A percentile compares a stretch with the other conserved stretches of the same genome.
Evolutionary conservation across 2,888 invertebrate species (phyloP).

Genomic region (Ommatoiulus sabulosus): DNA sequence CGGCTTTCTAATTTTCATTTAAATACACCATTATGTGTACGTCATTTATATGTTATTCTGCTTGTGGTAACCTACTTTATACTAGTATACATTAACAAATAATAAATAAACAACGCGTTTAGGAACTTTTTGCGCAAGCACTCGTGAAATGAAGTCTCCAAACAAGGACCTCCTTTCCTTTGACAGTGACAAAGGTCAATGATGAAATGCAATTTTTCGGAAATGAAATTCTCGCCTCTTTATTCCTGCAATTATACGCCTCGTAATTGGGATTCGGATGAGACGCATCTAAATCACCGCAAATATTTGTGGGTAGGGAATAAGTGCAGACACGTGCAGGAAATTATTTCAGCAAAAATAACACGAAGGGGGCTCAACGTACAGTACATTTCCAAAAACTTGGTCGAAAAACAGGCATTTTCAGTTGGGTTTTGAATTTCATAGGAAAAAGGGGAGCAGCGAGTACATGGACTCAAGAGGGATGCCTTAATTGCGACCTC

Average conservation of each 20-base stretch:
- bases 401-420: conserved; percentile 4
- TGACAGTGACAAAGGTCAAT: background rate
- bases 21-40: too few relatives aligned
- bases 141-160: too few relatives aligned
- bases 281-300: conserved; percentile 4
- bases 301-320: background rate
- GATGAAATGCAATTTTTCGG: background rate
- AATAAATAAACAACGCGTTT: conserved; percentile 3
- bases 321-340: conserved; percentile 34
- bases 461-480: background rate
- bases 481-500: conserved; percentile 16
- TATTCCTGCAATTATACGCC: background rate
- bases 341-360: conserved; percentile 34
- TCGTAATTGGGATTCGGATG: background rate
- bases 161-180: background rate
- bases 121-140: too few relatives aligned
- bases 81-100: too few relatives aligned
- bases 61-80: too few relatives aligned
- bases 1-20: too few relatives aligned
- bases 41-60: too few relatives aligned
- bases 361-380: background rate
- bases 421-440: background rate
- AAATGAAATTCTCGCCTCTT: background rate
- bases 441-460: background rate
- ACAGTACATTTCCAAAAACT: conserved; percentile 13